Percentiles rank a stretch among this genome's conserved stretches.
Conservation (phyloP, 2,113 vertebrate species). For the Daubentonia madagascariensis region DNA sequence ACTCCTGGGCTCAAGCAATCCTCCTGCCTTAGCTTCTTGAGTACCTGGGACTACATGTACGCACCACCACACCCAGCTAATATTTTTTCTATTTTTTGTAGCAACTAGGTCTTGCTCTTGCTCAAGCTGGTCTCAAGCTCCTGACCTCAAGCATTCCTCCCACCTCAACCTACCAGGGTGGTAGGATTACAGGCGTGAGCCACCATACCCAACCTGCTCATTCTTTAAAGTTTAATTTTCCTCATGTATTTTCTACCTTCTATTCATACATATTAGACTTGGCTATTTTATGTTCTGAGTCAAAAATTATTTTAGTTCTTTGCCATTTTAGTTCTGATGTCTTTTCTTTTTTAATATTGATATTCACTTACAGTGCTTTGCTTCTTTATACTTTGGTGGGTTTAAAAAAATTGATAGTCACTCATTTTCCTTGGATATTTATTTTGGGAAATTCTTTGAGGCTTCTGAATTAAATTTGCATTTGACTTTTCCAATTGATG, state of each 20-base stretch:
- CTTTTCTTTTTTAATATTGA: neutral
- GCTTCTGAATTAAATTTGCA: neutral
- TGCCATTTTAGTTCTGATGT: neutral
- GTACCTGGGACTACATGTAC: no score
- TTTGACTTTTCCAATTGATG: neutral
- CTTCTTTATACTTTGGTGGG: neutral
- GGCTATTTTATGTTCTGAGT: neutral
- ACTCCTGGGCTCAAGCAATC: no score
- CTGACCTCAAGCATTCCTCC: no score
- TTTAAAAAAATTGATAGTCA: neutral
- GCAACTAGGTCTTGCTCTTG: no score
- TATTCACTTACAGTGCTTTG: neutral
- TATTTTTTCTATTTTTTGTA: no score
- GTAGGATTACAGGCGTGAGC: no score
- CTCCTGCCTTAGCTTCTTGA: no score
- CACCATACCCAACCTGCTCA: neutral
- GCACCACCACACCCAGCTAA: no score
- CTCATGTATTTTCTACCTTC: neutral
- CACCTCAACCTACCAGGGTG: no score
- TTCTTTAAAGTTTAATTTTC: neutral
- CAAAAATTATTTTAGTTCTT: neutral
- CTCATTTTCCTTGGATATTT: neutral
- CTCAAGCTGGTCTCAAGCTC: no score
- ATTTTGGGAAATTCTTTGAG: neutral
- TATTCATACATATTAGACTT: neutral